phyloP scores from a whole-genome alignment of 2,113 vertebrate species.

The Irena cyanogastra region DNA sequence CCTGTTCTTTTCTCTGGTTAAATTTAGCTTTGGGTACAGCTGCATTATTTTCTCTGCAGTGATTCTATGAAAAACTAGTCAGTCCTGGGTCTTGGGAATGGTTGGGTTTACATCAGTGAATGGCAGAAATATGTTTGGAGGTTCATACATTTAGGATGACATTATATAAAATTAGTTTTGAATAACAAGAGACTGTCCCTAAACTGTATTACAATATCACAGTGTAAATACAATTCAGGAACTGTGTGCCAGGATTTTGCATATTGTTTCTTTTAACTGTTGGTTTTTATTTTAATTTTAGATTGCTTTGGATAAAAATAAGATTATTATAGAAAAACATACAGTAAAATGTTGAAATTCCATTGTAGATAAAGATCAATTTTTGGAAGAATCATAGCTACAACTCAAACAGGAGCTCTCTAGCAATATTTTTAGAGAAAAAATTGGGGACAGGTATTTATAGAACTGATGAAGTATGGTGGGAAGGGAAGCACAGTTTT shows the following conservation, averaged over 20 bases:
- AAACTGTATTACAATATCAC: neutral
- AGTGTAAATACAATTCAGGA: neutral
- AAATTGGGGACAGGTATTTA: neutral
- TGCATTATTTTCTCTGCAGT: neutral
- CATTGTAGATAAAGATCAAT: neutral
- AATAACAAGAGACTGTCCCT: neutral
- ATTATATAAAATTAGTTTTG: neutral
- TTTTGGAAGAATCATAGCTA: neutral
- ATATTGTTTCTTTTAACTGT: neutral
- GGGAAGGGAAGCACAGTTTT: neutral
- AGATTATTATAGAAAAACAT: neutral
- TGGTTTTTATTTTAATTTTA: neutral
- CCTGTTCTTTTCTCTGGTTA: constrained; percentile 38
- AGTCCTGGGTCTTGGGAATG: neutral
- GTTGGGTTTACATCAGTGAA: neutral
- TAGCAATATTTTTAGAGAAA: neutral
- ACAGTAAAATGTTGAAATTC: neutral
- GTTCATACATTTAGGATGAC: neutral
- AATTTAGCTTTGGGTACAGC: constrained; percentile 4
- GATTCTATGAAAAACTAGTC: neutral
- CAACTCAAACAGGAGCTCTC: neutral
- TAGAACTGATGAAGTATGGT: neutral
- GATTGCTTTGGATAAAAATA: neutral
- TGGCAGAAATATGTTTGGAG: neutral
- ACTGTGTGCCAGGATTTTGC: neutral